Evolutionary conservation across 64 coral and sea anemone genomes (phyloP), one percentile per base, ranked within the genome.

Genomic region (Stylophora pistillata): DNA sequence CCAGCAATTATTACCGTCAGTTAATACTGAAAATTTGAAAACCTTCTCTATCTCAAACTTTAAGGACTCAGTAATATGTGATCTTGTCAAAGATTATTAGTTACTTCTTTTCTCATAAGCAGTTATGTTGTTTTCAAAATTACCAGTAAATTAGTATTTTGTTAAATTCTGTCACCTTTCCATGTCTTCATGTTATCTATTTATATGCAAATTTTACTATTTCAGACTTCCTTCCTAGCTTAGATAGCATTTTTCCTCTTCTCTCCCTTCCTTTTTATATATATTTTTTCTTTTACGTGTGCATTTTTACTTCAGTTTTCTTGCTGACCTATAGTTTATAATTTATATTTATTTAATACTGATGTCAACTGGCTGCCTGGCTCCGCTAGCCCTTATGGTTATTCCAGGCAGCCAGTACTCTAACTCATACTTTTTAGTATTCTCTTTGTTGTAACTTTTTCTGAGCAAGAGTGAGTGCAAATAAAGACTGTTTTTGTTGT

Each of bases 21-120:
- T n/a, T n/a, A n/a, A n/a, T 47, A 73, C 10, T 28, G 71, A 73
- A 73, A 73, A 73, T 73, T 73, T 73, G 17, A 28, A 73, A 73
- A 73, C 2, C 71, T 73, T n/a, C n/a, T n/a, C 18, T 73, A 2
- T 73, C 28, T 73, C 71, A 73, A 73, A 73, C 17, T 73, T 73
- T 13, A 73, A 64, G 71, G 71, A 73, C 2, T 73, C 26, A 73
- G 26, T n/a, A 73, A 73, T 28, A 74, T 33, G 73, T 3, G 29
- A 74, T 47, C 7, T 30, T 74, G 73, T 74, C 73, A 32, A 34
- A 32, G 73, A 74, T 74, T 74, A 30, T 74, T 74, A 34, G 31
- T 34, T 74, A 74, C 73, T 33, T 74, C 30, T 74, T 37, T 74
- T 74, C 73, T 74, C 15, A 74, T 74, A 15, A 74, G 29, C 31